A percentile compares a stretch with the other conserved stretches of the same genome.
Conservation (phyloP, 2,797 vertebrate genomes). For the Pteropus rufus region DNA sequence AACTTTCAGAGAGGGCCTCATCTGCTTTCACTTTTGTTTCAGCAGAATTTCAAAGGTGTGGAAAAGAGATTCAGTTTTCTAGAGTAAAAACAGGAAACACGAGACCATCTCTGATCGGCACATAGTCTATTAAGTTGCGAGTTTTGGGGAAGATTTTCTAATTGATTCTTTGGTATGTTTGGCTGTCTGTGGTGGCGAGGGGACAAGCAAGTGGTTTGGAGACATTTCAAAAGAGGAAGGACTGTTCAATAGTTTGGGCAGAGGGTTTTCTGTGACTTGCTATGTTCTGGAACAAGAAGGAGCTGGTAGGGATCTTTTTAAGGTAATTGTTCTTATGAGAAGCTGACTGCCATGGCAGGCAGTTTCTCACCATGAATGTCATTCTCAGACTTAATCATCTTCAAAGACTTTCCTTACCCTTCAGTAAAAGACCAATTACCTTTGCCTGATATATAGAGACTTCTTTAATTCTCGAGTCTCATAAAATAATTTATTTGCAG, state of each 20-base stretch:
- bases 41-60: slow-evolving; percentile 1
- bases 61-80: not conserved
- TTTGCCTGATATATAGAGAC: not conserved
- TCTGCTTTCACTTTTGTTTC: not conserved
- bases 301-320: not conserved
- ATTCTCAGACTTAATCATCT: not conserved
- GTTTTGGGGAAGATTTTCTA: not conserved
- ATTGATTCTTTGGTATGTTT: not conserved
- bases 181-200: not conserved
- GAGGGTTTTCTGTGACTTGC: not conserved
- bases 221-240: not conserved
- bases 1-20: not conserved
- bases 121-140: not conserved
- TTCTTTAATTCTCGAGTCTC: not conserved
- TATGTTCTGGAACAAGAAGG: not conserved
- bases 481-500: not conserved
- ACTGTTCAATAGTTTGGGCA: not conserved
- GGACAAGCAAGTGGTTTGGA: not conserved
- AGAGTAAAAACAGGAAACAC: not conserved
- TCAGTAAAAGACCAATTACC: not conserved
- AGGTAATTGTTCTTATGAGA: not conserved
- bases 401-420: not conserved
- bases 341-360: not conserved
- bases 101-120: not conserved
- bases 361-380: not conserved